phyloP scores from a whole-genome alignment of 64 coral and sea anemone species.

The Catalaphyllia jardinei region DNA sequence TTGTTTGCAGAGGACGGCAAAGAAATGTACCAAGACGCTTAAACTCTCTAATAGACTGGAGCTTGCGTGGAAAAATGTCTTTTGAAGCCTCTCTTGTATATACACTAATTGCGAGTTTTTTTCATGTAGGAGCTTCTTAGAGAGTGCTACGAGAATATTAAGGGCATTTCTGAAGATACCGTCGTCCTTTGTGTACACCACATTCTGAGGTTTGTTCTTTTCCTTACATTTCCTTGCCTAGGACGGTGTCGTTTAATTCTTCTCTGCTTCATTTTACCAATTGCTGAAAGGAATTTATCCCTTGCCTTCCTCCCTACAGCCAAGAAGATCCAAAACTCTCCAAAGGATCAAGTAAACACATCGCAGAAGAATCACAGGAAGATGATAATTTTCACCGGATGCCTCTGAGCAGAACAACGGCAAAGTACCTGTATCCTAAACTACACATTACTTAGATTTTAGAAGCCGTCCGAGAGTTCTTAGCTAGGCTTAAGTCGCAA shows the following conservation, averaged over 20 bases:
- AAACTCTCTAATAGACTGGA: no score
- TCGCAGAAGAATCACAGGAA: not conserved
- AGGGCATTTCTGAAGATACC: conserved; percentile 68
- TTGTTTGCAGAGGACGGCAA: no score
- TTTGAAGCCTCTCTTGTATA: no score
- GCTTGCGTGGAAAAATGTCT: no score
- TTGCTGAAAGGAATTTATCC: not conserved
- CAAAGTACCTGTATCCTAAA: conserved; percentile 34
- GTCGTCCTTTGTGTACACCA: conserved; percentile 46
- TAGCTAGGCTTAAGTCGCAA: no score
- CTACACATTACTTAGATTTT: not conserved
- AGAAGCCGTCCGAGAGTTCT: no score
- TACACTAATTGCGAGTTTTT: not conserved
- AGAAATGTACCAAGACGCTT: no score
- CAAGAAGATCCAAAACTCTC: not conserved
- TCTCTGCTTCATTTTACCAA: not conserved
- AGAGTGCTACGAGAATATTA: conserved; percentile 55
- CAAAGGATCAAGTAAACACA: not conserved
- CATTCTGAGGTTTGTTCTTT: conserved; percentile 47
- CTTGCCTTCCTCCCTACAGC: not conserved
- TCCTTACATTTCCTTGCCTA: not conserved
- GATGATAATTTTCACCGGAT: not conserved
- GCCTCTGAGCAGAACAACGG: conserved; percentile 3
- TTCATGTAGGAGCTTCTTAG: conserved; percentile 40
- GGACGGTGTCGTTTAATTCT: not conserved